These are phyloP conservation scores for Heteromormyrus szaboi DNA, from an alignment of 2,797 vertebrate genomes.

Conservation along the genomic window DNA sequence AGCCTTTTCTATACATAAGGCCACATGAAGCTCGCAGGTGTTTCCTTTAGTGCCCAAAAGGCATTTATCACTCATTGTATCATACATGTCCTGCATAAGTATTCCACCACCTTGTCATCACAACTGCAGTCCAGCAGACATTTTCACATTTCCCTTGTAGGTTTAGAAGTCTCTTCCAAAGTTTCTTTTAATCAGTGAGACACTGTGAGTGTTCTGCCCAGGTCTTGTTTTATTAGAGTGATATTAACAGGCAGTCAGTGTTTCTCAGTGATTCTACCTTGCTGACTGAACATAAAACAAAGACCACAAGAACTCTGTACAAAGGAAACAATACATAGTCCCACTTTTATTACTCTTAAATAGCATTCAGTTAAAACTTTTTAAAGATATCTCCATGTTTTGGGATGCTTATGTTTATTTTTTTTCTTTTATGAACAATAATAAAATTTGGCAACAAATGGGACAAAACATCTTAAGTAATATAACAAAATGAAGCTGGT, in stretches of 20 bases:
- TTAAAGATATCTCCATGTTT: slow-evolving; percentile 39
- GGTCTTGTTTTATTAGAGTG: neutral
- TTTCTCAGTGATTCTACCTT: neutral
- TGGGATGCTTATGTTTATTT: slow-evolving; percentile 34
- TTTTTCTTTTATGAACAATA: slow-evolving; percentile 34
- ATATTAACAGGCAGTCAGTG: neutral
- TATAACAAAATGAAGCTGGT: slow-evolving; percentile 32
- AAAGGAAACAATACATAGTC: slow-evolving; percentile 40
- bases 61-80: neutral
- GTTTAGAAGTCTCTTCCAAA: neutral
- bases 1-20: neutral
- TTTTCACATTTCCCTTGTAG: neutral
- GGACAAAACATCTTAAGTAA: slow-evolving; percentile 29
- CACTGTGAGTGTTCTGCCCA: neutral
- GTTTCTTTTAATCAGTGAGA: neutral
- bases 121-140: neutral
- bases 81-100: neutral
- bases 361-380: slow-evolving; percentile 38
- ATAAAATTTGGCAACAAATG: slow-evolving; percentile 43
- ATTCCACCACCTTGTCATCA: neutral
- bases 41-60: neutral
- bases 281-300: slow-evolving; percentile 9
- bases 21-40: neutral
- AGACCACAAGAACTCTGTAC: slow-evolving; percentile 15
- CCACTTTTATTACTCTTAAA: slow-evolving; percentile 44